Percentiles rank a stretch among this genome's conserved stretches.
Evolutionary conservation across 2,113 vertebrate species (phyloP).

Genomic region (Rissa tridactyla): DNA sequence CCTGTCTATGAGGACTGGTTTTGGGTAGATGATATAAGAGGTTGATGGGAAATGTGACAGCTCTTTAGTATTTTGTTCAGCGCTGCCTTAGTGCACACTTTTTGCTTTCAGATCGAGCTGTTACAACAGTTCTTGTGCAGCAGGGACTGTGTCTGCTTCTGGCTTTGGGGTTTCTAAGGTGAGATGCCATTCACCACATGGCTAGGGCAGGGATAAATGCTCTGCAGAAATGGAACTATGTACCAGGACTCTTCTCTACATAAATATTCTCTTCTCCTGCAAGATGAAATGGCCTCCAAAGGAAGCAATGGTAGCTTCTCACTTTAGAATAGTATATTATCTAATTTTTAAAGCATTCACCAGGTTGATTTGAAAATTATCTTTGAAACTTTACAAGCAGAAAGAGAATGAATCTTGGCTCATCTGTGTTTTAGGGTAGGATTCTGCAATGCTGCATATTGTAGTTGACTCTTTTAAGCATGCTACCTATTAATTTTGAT

Average conservation of each 20-base stretch:
- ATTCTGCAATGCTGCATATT: not conserved
- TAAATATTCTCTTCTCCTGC: not conserved
- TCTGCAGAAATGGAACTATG: not conserved
- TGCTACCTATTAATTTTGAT: not conserved
- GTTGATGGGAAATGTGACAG: not conserved
- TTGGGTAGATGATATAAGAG: not conserved
- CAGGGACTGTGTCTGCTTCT: not conserved
- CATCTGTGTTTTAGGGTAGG: not conserved
- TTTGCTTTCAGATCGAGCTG: not conserved
- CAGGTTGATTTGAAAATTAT: not conserved
- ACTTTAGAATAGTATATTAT: not conserved
- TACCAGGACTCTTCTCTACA: not conserved
- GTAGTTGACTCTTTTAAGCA: not conserved
- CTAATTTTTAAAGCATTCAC: not conserved
- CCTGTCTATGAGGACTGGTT: accelerated
- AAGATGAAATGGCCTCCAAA: not conserved
- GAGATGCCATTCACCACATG: not conserved
- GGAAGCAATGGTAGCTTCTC: not conserved
- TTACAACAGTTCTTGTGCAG: not conserved
- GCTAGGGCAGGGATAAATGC: not conserved
- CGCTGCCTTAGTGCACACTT: not conserved
- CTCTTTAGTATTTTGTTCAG: not conserved
- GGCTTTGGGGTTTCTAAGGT: not conserved
- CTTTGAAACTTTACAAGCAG: not conserved
- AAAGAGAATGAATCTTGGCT: not conserved